phyloP scores from a whole-genome alignment of 2,888 invertebrate genomes.

The Phanerotoma sp. region DNA sequence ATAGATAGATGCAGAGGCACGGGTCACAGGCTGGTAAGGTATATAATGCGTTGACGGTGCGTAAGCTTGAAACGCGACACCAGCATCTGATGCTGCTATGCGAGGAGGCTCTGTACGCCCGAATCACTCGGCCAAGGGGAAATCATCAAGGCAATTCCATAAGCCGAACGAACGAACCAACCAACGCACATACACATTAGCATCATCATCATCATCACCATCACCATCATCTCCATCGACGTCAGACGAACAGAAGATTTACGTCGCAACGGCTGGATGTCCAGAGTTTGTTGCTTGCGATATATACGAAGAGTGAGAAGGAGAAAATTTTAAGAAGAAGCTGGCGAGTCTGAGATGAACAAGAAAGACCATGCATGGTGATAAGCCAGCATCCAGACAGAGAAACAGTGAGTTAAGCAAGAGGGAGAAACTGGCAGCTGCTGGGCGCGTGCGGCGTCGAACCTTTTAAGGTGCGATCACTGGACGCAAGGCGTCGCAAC shows the following conservation, averaged over 20 bases:
- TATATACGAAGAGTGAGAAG: too few relatives aligned
- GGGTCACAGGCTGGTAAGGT: slow-evolving; percentile 16
- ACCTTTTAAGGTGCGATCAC: slow-evolving; percentile 58
- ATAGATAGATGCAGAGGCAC: slow-evolving; percentile 10
- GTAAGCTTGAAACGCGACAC: slow-evolving; percentile 39
- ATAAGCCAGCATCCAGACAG: background rate
- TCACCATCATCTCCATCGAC: background rate
- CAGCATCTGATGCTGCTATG: slow-evolving; percentile 21
- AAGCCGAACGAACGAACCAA: slow-evolving; percentile 40
- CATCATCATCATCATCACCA: background rate
- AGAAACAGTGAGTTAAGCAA: slow-evolving; percentile 11
- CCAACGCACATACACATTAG: slow-evolving; percentile 31
- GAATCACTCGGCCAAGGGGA: slow-evolving; percentile 32
- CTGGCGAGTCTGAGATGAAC: background rate
- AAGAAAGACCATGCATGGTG: background rate
- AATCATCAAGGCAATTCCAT: slow-evolving; percentile 10
- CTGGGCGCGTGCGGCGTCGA: slow-evolving; percentile 58
- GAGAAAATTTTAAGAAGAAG: background rate
- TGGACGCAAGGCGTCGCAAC: slow-evolving; percentile 56
- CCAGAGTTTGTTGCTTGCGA: too few relatives aligned
- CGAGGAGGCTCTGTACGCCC: slow-evolving; percentile 17
- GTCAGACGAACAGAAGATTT: background rate
- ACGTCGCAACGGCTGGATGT: background rate
- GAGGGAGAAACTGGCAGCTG: slow-evolving; percentile 46
- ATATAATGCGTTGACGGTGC: slow-evolving; percentile 31